Conservation (phyloP, 2,888 invertebrate genomes). For the Apamea sordens region DNA sequence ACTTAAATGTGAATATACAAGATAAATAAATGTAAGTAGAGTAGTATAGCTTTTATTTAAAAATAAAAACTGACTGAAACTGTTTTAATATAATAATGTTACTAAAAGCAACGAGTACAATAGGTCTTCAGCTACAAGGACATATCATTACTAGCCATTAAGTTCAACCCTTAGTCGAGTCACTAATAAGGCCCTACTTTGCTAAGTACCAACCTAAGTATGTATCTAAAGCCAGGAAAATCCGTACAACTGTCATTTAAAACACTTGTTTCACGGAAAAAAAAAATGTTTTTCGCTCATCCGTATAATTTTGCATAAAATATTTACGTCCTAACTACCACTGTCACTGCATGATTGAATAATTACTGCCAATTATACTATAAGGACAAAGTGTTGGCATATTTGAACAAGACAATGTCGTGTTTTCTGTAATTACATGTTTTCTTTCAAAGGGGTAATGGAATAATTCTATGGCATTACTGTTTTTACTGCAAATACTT, state of each 20-base stretch:
- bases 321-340: slow-evolving; percentile 35
- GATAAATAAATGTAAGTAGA: neutral
- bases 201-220: neutral
- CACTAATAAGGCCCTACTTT: neutral
- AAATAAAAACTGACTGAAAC: too few species aligned
- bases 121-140: neutral
- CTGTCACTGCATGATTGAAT: slow-evolving; percentile 38
- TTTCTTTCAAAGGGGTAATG: slow-evolving; percentile 26
- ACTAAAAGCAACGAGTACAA: neutral
- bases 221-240: neutral
- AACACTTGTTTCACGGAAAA: neutral
- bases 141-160: neutral
- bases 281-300: neutral
- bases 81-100: too few species aligned
- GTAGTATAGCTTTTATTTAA: neutral
- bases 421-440: slow-evolving; percentile 44
- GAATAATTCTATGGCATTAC: slow-evolving; percentile 8
- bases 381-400: slow-evolving; percentile 23
- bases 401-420: slow-evolving; percentile 31
- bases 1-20: neutral
- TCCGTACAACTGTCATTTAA: neutral
- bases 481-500: slow-evolving; percentile 13
- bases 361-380: slow-evolving; percentile 58
- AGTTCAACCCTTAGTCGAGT: neutral
- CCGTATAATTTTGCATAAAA: slow-evolving; percentile 21